Evolutionary conservation across 2,797 vertebrate genomes (phyloP).

Genomic region (Gymnoscopelus microlampas): DNA sequence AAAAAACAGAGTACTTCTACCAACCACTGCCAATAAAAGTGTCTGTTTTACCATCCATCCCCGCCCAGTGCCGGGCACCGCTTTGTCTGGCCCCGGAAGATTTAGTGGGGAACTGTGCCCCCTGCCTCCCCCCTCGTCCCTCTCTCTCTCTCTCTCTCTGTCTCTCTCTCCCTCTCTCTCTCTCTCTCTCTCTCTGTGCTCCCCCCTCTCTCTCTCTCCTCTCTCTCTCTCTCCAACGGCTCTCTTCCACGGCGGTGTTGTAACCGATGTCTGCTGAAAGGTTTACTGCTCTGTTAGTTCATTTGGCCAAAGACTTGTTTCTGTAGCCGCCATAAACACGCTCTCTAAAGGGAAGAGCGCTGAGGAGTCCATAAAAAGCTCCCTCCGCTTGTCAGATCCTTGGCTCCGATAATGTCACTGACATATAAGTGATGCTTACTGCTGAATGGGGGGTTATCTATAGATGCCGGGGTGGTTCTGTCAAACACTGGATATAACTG

Average conservation of each 20-base stretch:
- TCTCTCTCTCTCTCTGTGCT: not conserved
- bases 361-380: slow-evolving; percentile 70
- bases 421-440: slow-evolving; percentile 46
- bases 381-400: slow-evolving; percentile 33
- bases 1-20: too few species aligned
- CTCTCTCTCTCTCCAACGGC: not conserved
- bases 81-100: slow-evolving; percentile 57
- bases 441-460: slow-evolving; percentile 31
- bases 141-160: not conserved
- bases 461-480: too few species aligned
- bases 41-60: slow-evolving; percentile 49
- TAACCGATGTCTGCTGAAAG: slow-evolving; percentile 70
- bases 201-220: not conserved
- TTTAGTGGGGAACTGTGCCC: slow-evolving; percentile 59
- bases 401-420: slow-evolving; percentile 70
- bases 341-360: slow-evolving; percentile 72
- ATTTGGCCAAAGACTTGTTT: slow-evolving; percentile 66
- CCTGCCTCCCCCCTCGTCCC: not conserved
- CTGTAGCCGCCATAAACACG: slow-evolving; percentile 62
- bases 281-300: slow-evolving; percentile 75
- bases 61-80: slow-evolving; percentile 30
- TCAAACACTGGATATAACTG: not conserved
- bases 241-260: slow-evolving; percentile 16
- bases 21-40: slow-evolving; percentile 5
- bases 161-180: slow-evolving; percentile 26